phyloP scores from a whole-genome alignment of 35 echinoderm and acorn worm genomes.

The Ophioderma brevispina region DNA sequence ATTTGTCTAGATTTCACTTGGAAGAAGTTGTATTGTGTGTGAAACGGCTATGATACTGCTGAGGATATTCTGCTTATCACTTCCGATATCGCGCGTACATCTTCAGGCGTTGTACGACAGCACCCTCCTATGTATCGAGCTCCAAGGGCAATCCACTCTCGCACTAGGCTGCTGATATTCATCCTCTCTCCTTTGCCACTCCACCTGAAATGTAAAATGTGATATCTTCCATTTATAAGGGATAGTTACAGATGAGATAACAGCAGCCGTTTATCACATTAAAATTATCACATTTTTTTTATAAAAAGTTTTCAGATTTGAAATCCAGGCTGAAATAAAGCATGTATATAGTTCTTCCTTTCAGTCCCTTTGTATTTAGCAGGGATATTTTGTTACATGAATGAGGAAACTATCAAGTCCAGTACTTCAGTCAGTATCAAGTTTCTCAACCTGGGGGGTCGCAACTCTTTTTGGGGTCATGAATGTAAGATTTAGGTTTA shows the following conservation, averaged over 20 bases:
- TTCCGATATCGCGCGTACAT: constrained; percentile 21
- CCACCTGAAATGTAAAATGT: background rate
- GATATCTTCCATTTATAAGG: too few species aligned
- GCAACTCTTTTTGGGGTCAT: too few species aligned
- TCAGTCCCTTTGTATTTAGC: too few species aligned
- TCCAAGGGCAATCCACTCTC: constrained; percentile 59
- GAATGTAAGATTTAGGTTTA: too few species aligned
- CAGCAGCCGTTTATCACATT: background rate
- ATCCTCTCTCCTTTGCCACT: background rate
- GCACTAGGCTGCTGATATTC: constrained; percentile 26
- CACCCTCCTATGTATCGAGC: constrained; percentile 64
- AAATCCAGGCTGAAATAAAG: background rate
- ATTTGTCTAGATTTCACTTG: too few species aligned
- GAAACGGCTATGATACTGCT: too few species aligned
- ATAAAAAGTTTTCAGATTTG: background rate
- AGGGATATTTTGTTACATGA: too few species aligned
- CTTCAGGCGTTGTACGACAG: constrained; percentile 37
- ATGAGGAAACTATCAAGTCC: too few species aligned
- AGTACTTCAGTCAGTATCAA: too few species aligned
- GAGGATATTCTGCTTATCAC: too few species aligned
- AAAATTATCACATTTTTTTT: background rate
- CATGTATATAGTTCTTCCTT: background rate
- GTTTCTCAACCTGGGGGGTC: too few species aligned
- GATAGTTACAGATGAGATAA: background rate
- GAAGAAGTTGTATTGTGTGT: too few species aligned